Conservation (phyloP, 64 coral and sea anemone species). For the Actinia tenebrosa region DNA sequence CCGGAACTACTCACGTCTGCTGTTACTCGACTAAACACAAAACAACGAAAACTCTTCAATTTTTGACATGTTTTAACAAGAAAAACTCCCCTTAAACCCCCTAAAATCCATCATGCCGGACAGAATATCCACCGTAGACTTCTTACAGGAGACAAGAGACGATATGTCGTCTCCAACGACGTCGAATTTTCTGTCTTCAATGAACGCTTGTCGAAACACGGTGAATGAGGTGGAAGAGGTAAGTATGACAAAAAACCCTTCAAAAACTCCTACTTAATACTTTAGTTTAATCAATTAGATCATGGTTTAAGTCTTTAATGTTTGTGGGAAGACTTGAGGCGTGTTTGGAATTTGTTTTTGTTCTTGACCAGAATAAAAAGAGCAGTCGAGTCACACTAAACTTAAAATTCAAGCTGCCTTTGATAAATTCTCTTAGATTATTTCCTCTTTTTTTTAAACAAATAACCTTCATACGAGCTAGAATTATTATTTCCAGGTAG, state of each 20-base stretch:
- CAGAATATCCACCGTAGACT: conserved; percentile 75
- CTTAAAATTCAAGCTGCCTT: too few species aligned
- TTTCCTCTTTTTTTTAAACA: not conserved
- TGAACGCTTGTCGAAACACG: conserved; percentile 74
- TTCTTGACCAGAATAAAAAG: not conserved
- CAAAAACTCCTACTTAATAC: not conserved
- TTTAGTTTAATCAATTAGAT: not conserved
- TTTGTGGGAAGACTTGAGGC: not conserved
- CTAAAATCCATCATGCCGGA: conserved; percentile 61
- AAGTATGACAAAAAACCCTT: not conserved
- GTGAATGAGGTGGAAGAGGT: conserved; percentile 74
- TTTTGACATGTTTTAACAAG: conserved; percentile 14
- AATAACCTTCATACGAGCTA: not conserved
- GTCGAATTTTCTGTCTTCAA: conserved; percentile 80
- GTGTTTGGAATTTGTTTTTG: not conserved
- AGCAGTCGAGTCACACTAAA: not conserved
- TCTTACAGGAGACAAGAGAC: conserved; percentile 68
- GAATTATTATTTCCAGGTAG: not conserved
- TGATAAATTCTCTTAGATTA: not conserved
- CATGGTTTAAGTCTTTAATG: not conserved
- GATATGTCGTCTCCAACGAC: conserved; percentile 87
- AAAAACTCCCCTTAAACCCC: not conserved
- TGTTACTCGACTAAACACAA: not conserved
- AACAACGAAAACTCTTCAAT: not conserved
- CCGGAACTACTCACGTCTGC: not conserved